These are phyloP conservation scores for Troides aeacus DNA, from an alignment of 2,888 invertebrate genomes.

Conservation along the genomic window DNA sequence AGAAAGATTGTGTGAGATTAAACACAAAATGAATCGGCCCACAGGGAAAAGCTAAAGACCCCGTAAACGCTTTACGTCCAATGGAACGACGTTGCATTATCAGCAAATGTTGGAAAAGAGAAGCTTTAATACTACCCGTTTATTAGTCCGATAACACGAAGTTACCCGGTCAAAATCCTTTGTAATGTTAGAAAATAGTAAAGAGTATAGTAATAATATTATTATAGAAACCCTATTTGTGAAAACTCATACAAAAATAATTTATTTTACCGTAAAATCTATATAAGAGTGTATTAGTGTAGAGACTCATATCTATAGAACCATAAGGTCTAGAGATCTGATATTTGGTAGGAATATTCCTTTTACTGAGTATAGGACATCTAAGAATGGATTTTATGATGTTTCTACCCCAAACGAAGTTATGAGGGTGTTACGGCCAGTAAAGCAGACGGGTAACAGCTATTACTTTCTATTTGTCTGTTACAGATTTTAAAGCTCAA, in stretches of 20 bases:
- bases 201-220: not conserved
- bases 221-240: not conserved
- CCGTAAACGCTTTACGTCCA: conserved; percentile 2
- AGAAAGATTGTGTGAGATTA: not conserved
- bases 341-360: too few relatives aligned
- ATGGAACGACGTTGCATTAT: not conserved
- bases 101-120: not conserved
- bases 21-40: not conserved
- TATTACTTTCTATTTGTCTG: too few relatives aligned
- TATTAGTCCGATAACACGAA: not conserved
- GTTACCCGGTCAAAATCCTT: too few relatives aligned
- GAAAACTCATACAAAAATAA: not conserved
- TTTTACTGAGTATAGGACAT: too few relatives aligned
- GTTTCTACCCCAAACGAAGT: too few relatives aligned
- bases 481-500: not conserved
- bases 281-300: too few relatives aligned
- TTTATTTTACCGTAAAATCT: not conserved
- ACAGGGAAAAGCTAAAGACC: not conserved
- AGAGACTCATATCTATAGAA: too few relatives aligned
- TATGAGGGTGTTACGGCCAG: too few relatives aligned
- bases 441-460: too few relatives aligned
- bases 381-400: too few relatives aligned
- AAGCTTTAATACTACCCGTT: not conserved
- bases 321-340: too few relatives aligned
- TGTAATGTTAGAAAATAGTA: too few relatives aligned